Conservation (phyloP, 1,140 invertebrate genomes). For the Hermatobates lingyangjiaoensis region DNA sequence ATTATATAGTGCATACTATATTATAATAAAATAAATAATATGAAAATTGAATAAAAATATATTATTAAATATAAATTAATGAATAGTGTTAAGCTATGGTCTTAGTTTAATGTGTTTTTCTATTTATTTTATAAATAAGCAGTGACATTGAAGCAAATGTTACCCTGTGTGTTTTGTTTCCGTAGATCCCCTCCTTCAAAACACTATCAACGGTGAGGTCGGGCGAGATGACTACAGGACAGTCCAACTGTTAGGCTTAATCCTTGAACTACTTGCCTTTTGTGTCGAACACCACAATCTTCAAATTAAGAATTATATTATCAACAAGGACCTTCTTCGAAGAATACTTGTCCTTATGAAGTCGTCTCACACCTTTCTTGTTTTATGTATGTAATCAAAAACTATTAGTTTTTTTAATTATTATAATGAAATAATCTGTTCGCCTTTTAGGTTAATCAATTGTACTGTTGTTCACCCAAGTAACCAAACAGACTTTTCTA, state of each 20-base stretch:
- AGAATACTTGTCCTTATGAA: conserved; percentile 91
- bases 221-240: conserved; percentile 87
- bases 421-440: no score
- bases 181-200: conserved; percentile 67
- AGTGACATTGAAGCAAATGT: background rate
- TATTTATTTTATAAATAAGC: background rate
- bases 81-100: no score
- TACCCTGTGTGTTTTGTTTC: conserved; percentile 17
- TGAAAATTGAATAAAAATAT: no score
- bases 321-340: conserved; percentile 88
- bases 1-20: no score
- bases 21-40: no score
- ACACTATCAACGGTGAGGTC: conserved; percentile 72
- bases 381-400: conserved; percentile 47
- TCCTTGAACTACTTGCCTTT: conserved; percentile 91
- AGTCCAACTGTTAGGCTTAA: conserved; percentile 82
- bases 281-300: conserved; percentile 99
- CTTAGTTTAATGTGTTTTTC: no score
- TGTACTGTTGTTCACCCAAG: no score
- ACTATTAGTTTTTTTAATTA: background rate
- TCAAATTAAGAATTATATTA: conserved; percentile 95
- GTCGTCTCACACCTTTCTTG: conserved; percentile 93
- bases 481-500: no score
- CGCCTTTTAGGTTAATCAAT: no score
- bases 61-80: no score